Evolutionary conservation across 2,888 invertebrate genomes (phyloP).

Genomic region (Chorisops tibialis): DNA sequence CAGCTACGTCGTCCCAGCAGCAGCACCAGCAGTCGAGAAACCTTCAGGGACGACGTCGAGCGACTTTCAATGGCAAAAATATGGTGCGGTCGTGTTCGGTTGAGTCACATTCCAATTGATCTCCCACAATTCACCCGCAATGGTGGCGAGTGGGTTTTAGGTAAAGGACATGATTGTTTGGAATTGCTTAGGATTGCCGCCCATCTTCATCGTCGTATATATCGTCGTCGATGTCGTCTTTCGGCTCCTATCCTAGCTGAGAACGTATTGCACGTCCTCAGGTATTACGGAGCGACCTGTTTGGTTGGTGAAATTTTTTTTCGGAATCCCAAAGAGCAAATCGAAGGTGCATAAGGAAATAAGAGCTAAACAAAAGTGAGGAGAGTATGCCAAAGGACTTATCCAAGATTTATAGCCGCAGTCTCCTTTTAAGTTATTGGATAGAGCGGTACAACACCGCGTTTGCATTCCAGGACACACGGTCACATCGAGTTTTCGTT

Average conservation of each 20-base stretch:
- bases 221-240: too few relatives aligned
- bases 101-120: constrained; percentile 24
- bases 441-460: not conserved
- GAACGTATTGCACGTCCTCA: too few relatives aligned
- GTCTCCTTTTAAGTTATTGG: constrained; percentile 12
- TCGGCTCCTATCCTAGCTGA: too few relatives aligned
- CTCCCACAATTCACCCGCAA: not conserved
- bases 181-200: constrained; percentile 3
- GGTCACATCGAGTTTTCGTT: not conserved
- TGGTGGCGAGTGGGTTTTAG: constrained; percentile 1
- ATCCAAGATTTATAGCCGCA: constrained; percentile 12
- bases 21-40: not conserved
- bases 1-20: not conserved
- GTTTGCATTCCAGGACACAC: constrained; percentile 13
- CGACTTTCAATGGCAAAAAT: constrained; percentile 15
- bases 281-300: too few relatives aligned
- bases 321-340: constrained; percentile 1
- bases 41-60: not conserved
- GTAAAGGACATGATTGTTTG: constrained; percentile 12
- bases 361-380: not conserved
- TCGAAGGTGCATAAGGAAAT: constrained; percentile 1
- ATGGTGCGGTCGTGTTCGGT: too few relatives aligned
- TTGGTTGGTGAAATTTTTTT: not conserved
- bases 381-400: constrained; percentile 11
- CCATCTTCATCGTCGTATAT: too few relatives aligned